Percentiles rank a stretch among this genome's conserved stretches.
These are phyloP conservation scores for Cerceris ruficornis DNA, from an alignment of 2,888 invertebrate species.

Conservation along the genomic window DNA sequence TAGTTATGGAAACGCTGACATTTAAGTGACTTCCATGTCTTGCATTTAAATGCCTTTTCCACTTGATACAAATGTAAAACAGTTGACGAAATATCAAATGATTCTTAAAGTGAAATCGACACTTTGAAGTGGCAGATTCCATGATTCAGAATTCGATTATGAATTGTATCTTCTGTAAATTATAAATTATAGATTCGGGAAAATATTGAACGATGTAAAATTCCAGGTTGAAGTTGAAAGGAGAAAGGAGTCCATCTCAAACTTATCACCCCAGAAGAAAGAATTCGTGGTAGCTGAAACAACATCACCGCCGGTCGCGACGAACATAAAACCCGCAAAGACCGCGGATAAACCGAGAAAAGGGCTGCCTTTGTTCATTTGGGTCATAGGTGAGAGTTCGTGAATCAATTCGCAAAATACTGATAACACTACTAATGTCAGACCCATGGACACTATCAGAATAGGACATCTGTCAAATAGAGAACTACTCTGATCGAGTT, in stretches of 20 bases:
- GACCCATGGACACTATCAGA: too few species aligned
- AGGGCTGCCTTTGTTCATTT: conserved; percentile 81
- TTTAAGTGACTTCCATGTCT: too few species aligned
- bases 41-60: too few species aligned
- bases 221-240: conserved; percentile 77
- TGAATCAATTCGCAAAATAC: not conserved
- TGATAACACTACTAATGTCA: too few species aligned
- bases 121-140: too few species aligned
- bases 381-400: conserved; percentile 81
- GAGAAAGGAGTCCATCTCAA: conserved; percentile 56
- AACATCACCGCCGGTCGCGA: conserved; percentile 60
- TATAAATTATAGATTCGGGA: not conserved
- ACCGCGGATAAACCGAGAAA: conserved; percentile 74
- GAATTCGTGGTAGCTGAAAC: conserved; percentile 50
- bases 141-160: too few species aligned
- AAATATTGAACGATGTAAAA: not conserved
- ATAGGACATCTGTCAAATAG: too few species aligned
- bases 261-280: conserved; percentile 58
- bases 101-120: too few species aligned
- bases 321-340: conserved; percentile 68
- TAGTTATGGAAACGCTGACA: not conserved
- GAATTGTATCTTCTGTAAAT: too few species aligned
- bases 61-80: too few species aligned
- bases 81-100: too few species aligned
- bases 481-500: too few species aligned